Conservation (phyloP, 2,888 invertebrate species). For the Aphelenchoides bicaudatus region DNA sequence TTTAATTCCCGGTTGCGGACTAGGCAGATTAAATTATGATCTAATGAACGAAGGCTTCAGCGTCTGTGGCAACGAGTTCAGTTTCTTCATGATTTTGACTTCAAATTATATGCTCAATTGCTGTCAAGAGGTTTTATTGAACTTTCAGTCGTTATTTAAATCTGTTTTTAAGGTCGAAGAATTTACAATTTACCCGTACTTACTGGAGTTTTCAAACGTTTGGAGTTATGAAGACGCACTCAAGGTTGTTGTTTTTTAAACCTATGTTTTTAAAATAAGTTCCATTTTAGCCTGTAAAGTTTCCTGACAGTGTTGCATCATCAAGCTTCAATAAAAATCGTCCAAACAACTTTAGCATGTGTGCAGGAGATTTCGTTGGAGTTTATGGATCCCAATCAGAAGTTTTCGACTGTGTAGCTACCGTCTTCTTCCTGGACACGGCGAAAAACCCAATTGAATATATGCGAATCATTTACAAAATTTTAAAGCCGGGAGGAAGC, state of each 20-base stretch:
- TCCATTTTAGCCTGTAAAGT: slow-evolving; percentile 90
- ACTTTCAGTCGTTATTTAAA: not conserved
- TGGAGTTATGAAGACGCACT: slow-evolving; percentile 77
- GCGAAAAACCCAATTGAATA: slow-evolving; percentile 92
- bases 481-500: slow-evolving; percentile 75
- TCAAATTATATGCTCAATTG: slow-evolving; percentile 91
- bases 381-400: slow-evolving; percentile 70
- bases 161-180: slow-evolving; percentile 68
- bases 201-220: slow-evolving; percentile 89
- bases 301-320: slow-evolving; percentile 66
- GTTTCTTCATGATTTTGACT: slow-evolving; percentile 91
- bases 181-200: slow-evolving; percentile 84
- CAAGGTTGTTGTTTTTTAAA: too few species aligned
- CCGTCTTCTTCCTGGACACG: slow-evolving; percentile 97
- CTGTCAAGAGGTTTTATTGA: slow-evolving; percentile 63
- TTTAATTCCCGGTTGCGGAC: slow-evolving; percentile 91
- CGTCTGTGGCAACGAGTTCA: slow-evolving; percentile 96
- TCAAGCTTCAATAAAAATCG: slow-evolving; percentile 7
- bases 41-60: slow-evolving; percentile 81
- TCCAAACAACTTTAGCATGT: slow-evolving; percentile 76
- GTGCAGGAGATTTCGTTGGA: slow-evolving; percentile 92
- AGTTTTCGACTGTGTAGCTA: slow-evolving; percentile 85
- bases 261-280: too few species aligned
- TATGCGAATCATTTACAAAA: slow-evolving; percentile 76
- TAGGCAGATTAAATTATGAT: slow-evolving; percentile 89